Percentiles rank a stretch among this genome's conserved stretches.
Conservation (phyloP, 2,888 invertebrate species). For the Phyto melanocephala region DNA sequence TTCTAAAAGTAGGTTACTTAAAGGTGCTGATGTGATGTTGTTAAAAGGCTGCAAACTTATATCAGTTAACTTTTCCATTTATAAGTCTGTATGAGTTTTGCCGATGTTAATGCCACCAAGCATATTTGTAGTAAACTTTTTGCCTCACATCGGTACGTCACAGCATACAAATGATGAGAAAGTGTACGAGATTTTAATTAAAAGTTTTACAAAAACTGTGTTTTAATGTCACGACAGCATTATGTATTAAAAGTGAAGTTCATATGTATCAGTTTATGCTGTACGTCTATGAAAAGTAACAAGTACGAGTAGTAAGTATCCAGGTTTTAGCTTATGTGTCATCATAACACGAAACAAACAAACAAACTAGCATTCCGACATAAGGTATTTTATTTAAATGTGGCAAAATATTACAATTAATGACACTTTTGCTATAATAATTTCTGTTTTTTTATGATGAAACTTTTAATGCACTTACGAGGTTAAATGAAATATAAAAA, state of each 20-base stretch:
- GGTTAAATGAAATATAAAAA: conserved; percentile 24
- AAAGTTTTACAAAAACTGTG: conserved; percentile 47
- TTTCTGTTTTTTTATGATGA: not conserved
- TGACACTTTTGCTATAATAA: conserved; percentile 29
- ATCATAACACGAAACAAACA: not conserved
- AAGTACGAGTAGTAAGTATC: not conserved
- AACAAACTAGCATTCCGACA: conserved; percentile 1
- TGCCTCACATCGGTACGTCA: not conserved
- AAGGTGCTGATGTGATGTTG: not conserved
- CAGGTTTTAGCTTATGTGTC: not conserved
- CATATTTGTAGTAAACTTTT: not conserved
- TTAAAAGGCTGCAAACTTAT: not conserved
- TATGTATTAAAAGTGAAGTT: conserved; percentile 37
- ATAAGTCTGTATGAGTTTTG: not conserved
- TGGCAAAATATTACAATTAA: conserved; percentile 27
- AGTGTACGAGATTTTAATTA: conserved; percentile 52
- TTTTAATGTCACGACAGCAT: conserved; percentile 45
- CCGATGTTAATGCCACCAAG: not conserved
- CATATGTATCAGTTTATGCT: not conserved
- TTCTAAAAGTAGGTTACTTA: conserved; percentile 10
- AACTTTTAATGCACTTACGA: conserved; percentile 15
- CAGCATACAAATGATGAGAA: conserved; percentile 28
- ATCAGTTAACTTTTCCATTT: not conserved
- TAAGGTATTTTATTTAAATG: conserved; percentile 24
- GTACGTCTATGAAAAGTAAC: not conserved